Evolutionary conservation across 2,888 invertebrate genomes (phyloP).

Genomic region (Criorhina ranunculi): DNA sequence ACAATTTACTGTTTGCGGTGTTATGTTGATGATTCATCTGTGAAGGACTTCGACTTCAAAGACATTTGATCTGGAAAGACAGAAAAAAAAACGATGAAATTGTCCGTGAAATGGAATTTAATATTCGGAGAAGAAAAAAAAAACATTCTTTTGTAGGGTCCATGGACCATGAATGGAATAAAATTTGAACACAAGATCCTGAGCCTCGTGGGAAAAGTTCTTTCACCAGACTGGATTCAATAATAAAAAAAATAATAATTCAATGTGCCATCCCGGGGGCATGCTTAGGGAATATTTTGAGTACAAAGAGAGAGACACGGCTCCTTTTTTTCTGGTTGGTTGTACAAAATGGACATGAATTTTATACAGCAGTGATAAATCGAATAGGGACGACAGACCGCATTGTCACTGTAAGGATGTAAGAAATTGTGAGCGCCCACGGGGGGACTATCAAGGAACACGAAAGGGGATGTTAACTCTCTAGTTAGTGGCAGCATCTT

Average conservation of each 20-base stretch:
- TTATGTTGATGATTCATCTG: slow-evolving; percentile 64
- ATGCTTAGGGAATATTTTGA: slow-evolving; percentile 14
- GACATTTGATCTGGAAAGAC: slow-evolving; percentile 70
- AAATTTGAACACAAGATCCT: slow-evolving; percentile 1
- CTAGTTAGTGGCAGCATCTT: not conserved
- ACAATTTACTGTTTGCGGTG: slow-evolving; percentile 31
- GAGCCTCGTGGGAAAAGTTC: slow-evolving; percentile 1
- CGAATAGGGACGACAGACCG: slow-evolving; percentile 4
- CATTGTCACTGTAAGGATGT: slow-evolving; percentile 1
- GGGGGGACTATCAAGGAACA: not conserved
- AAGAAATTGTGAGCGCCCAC: slow-evolving; percentile 23
- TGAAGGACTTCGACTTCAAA: slow-evolving; percentile 42
- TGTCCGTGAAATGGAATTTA: slow-evolving; percentile 38
- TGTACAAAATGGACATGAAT: slow-evolving; percentile 11
- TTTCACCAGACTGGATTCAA: not conserved
- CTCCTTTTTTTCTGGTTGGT: slow-evolving; percentile 7
- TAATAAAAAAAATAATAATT: slow-evolving; percentile 42
- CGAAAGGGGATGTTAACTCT: not conserved
- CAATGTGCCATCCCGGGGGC: slow-evolving; percentile 27
- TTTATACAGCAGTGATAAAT: slow-evolving; percentile 18
- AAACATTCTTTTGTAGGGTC: not conserved
- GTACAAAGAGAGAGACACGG: not conserved
- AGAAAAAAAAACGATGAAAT: slow-evolving; percentile 27
- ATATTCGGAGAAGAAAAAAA: slow-evolving; percentile 1
- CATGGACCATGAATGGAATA: slow-evolving; percentile 7